Conservation (phyloP, 2,797 vertebrate species). For the Peromyscus attwateri region DNA sequence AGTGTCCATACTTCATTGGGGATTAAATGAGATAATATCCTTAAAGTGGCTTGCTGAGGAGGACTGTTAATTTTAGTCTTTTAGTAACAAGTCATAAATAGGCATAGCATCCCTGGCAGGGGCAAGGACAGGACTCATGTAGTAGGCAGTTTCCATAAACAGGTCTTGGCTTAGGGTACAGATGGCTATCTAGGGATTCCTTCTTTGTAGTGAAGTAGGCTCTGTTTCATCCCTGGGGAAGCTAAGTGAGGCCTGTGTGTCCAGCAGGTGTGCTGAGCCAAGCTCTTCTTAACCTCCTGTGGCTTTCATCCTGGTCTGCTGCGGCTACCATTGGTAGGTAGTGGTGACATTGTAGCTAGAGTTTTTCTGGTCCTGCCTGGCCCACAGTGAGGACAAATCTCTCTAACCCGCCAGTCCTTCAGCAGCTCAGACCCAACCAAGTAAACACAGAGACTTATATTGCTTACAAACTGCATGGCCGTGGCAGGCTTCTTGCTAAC, state of each 20-base stretch:
- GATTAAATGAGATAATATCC: not conserved
- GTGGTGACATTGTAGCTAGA: not conserved
- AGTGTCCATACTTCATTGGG: not conserved
- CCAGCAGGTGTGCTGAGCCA: no score
- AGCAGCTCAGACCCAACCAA: no score
- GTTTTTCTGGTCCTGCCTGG: no score
- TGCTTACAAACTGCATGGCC: no score
- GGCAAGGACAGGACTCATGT: accelerated
- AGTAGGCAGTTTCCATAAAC: not conserved
- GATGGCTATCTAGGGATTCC: not conserved
- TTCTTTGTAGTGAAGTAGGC: not conserved
- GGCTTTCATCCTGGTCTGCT: not conserved
- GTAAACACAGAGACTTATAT: no score
- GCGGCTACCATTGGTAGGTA: not conserved
- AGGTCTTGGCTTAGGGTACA: not conserved
- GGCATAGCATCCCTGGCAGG: not conserved
- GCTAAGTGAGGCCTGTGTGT: not conserved
- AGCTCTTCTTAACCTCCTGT: not conserved
- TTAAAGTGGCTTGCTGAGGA: not conserved
- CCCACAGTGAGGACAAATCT: no score
- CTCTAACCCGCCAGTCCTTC: no score
- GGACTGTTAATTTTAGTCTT: not conserved
- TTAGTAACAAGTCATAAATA: not conserved
- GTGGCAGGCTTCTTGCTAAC: no score
- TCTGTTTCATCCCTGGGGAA: not conserved